Evolutionary conservation across 2,113 vertebrate genomes (phyloP).

Genomic region (Chinchilla lanigera): DNA sequence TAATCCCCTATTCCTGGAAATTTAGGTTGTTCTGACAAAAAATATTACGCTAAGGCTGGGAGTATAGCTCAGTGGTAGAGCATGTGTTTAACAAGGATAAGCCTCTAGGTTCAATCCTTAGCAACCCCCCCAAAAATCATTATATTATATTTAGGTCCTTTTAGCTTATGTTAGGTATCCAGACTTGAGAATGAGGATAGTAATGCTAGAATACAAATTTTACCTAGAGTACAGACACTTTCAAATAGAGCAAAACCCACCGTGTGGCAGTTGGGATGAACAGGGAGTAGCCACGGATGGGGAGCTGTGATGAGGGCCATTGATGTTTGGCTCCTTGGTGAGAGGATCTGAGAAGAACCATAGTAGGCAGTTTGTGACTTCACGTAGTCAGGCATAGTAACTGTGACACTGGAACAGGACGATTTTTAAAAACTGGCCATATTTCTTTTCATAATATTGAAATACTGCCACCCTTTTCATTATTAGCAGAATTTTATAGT

Average conservation of each 20-base stretch:
- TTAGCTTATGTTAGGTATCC: neutral
- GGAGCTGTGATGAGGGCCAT: neutral
- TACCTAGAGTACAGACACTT: neutral
- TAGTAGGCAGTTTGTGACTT: neutral
- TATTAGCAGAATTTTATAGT: neutral
- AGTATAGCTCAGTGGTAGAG: neutral
- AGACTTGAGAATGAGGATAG: neutral
- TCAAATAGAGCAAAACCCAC: neutral
- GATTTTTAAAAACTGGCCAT: neutral
- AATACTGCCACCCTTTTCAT: neutral
- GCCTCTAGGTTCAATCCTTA: neutral
- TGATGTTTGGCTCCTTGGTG: neutral
- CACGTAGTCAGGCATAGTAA: neutral
- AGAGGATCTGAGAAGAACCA: neutral
- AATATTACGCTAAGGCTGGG: neutral
- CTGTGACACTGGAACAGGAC: neutral
- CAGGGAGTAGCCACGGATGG: neutral
- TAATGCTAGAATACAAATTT: neutral
- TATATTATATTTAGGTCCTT: neutral
- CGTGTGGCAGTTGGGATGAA: neutral
- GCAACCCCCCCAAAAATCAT: too few relatives aligned
- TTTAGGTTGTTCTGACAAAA: neutral
- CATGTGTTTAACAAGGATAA: neutral
- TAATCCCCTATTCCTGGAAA: neutral
- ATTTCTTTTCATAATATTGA: neutral